A percentile compares a stretch with the other conserved stretches of the same genome.
phyloP scores from a whole-genome alignment of 2,888 invertebrate genomes.

The Pelosia muscerda region DNA sequence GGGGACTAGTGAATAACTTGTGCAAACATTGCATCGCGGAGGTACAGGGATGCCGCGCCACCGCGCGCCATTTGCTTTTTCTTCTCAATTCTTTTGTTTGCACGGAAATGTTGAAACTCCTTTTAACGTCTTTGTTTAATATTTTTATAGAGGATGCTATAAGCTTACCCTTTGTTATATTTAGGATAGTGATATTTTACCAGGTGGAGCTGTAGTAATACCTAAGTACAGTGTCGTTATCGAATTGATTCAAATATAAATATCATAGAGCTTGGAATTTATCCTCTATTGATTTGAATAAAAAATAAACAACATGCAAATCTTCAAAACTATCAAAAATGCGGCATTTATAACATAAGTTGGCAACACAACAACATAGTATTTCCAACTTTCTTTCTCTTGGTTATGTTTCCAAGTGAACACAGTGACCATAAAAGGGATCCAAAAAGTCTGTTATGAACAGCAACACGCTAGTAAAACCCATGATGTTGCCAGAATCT shows the following conservation, averaged over 20 bases:
- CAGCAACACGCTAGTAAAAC: not conserved
- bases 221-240: too few relatives aligned
- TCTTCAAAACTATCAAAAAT: not conserved
- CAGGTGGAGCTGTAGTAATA: too few relatives aligned
- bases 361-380: not conserved
- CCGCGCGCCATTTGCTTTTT: slow-evolving; percentile 44
- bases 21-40: slow-evolving; percentile 40
- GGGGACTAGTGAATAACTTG: slow-evolving; percentile 37
- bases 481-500: too few relatives aligned
- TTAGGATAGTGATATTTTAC: not conserved
- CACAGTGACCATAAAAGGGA: not conserved
- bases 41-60: not conserved
- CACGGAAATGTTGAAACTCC: slow-evolving; percentile 49
- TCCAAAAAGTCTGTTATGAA: not conserved
- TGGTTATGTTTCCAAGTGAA: not conserved
- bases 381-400: not conserved
- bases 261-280: too few relatives aligned
- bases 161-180: not conserved
- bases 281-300: too few relatives aligned
- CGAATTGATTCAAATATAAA: too few relatives aligned
- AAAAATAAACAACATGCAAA: too few relatives aligned
- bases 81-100: slow-evolving; percentile 53
- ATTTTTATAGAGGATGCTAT: slow-evolving; percentile 49
- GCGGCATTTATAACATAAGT: not conserved
- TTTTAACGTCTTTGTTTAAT: slow-evolving; percentile 53